Conservation (phyloP, 1,140 invertebrate genomes). For the Saccostrea glomerata region DNA sequence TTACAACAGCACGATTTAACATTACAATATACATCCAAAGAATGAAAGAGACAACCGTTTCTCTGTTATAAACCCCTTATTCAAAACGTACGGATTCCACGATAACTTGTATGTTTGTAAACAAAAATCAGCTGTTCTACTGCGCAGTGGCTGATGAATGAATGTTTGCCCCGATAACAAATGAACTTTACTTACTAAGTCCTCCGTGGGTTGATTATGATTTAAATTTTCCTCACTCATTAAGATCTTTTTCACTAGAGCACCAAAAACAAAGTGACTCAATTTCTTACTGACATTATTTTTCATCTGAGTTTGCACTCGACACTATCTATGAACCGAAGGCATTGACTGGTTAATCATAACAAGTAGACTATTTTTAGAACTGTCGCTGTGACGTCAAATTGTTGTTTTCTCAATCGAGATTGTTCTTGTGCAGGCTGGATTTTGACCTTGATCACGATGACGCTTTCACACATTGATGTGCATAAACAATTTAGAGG, state of each 20-base stretch:
- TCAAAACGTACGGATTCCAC: background rate
- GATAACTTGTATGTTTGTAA: constrained; percentile 4
- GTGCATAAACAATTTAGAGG: background rate
- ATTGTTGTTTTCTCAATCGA: constrained; percentile 2
- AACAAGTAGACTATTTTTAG: constrained; percentile 6
- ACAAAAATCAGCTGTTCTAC: background rate
- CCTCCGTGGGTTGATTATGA: background rate
- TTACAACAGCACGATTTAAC: background rate
- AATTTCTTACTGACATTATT: background rate
- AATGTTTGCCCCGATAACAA: background rate
- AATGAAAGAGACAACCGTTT: background rate
- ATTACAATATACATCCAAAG: background rate
- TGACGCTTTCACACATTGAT: background rate
- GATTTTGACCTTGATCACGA: background rate
- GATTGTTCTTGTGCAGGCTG: background rate
- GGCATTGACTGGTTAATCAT: background rate
- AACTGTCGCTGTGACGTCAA: constrained; percentile 9
- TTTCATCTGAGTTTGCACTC: constrained; percentile 6
- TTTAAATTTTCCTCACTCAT: background rate
- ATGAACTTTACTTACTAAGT: background rate
- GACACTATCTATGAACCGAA: constrained; percentile 4
- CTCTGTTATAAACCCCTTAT: background rate
- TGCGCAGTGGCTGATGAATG: background rate
- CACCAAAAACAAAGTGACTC: background rate
- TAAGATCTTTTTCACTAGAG: background rate